Percentiles rank a stretch among this genome's conserved stretches.
Conservation (phyloP, 1,140 invertebrate genomes). For the Ganaspis sp. region DNA sequence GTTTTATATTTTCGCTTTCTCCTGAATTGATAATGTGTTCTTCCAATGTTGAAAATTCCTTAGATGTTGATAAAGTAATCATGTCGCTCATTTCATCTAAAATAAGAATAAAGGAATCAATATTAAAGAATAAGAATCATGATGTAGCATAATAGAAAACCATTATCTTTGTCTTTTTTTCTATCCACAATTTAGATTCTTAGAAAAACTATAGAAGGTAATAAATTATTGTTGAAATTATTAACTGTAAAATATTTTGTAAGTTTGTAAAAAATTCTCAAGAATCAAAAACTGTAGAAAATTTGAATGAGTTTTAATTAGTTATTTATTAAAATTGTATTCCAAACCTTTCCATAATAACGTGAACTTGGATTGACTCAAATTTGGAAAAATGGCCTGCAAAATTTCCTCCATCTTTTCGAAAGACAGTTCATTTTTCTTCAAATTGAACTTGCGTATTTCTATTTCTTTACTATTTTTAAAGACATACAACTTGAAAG, state of each 20-base stretch:
- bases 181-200: too few species aligned
- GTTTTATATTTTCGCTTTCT: not conserved
- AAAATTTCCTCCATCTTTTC: slow-evolving; percentile 15
- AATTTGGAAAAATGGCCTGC: not conserved
- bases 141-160: too few species aligned
- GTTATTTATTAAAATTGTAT: not conserved
- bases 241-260: too few species aligned
- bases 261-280: too few species aligned
- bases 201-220: not conserved
- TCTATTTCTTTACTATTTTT: not conserved
- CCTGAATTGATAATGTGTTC: not conserved
- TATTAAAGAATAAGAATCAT: too few species aligned
- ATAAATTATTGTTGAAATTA: not conserved
- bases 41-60: not conserved
- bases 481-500: not conserved
- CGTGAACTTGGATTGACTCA: not conserved
- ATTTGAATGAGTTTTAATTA: too few species aligned
- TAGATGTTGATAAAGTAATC: not conserved
- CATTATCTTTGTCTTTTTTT: too few species aligned
- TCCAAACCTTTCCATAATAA: slow-evolving; percentile 9
- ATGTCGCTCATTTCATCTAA: not conserved
- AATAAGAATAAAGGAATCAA: not conserved
- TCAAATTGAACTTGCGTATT: slow-evolving; percentile 1
- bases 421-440: not conserved
- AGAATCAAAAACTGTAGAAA: too few species aligned